Percentiles rank a stretch among this genome's conserved stretches.
Conservation (phyloP, 2,797 vertebrate species). For the Manis crassicaudata region DNA sequence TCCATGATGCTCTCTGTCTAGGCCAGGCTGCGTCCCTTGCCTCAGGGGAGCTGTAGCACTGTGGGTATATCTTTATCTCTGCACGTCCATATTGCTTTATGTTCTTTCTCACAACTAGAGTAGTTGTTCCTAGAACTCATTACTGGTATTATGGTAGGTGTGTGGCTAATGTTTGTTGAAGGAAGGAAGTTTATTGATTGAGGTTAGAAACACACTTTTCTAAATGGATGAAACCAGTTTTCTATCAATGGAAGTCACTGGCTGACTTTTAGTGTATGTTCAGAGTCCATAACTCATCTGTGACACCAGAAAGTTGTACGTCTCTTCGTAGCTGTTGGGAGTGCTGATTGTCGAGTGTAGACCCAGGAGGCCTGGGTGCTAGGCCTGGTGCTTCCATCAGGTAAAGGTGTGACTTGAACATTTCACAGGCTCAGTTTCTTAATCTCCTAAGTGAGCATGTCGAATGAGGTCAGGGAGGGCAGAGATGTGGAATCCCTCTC, state of each 20-base stretch:
- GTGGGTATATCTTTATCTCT: neutral
- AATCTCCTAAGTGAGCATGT: neutral
- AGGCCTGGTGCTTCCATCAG: neutral
- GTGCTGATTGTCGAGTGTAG: neutral
- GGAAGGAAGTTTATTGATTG: neutral
- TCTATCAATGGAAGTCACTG: neutral
- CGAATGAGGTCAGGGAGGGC: neutral
- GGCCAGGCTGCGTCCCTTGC: neutral
- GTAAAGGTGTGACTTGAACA: fast-evolving
- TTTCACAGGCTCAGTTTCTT: neutral
- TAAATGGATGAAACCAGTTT: neutral
- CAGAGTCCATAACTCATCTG: neutral
- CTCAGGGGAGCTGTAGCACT: neutral
- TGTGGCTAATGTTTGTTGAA: neutral
- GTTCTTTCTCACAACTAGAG: neutral
- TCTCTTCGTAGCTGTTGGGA: neutral
- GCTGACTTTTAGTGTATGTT: neutral
- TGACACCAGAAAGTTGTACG: neutral
- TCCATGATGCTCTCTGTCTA: neutral
- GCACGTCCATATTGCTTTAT: neutral
- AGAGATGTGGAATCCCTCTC: no score
- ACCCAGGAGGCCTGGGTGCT: neutral
- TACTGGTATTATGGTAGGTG: neutral
- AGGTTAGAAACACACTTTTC: slow-evolving; percentile 18
- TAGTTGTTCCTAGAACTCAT: neutral